Percentiles rank a stretch among this genome's conserved stretches.
Conservation (phyloP, 2,113 vertebrate species). For the pig (Sus scrofa) region DNA sequence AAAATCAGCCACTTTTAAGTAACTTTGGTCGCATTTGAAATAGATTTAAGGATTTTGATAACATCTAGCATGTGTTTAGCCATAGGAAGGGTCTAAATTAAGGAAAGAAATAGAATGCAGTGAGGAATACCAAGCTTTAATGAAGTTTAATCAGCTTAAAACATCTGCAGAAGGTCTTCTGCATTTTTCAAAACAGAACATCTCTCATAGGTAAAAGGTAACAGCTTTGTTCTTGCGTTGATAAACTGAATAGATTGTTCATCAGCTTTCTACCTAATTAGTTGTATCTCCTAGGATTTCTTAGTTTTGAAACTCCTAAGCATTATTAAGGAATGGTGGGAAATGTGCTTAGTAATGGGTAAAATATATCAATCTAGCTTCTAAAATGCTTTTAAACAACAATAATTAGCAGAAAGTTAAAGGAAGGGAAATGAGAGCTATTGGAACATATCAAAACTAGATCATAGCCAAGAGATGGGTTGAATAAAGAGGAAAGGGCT, state of each 20-base stretch:
- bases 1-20: constrained; percentile 52
- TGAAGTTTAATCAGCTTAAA: constrained; percentile 62
- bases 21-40: constrained; percentile 64
- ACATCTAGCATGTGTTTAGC: constrained; percentile 19
- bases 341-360: constrained; percentile 40
- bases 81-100: constrained; percentile 46
- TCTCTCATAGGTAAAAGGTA: constrained; percentile 46
- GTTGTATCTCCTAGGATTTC: constrained; percentile 33
- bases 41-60: constrained; percentile 18
- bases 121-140: constrained; percentile 13
- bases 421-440: constrained; percentile 23
- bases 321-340: neutral
- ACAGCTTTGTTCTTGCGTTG: constrained; percentile 14
- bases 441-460: neutral
- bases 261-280: constrained; percentile 31
- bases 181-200: constrained; percentile 12
- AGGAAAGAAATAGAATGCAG: constrained; percentile 11
- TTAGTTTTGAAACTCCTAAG: constrained; percentile 17
- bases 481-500: neutral
- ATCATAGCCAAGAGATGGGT: neutral
- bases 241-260: constrained; percentile 43
- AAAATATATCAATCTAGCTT: constrained; percentile 45
- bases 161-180: constrained; percentile 39
- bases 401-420: constrained; percentile 56
- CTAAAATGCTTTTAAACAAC: constrained; percentile 26